These are phyloP conservation scores for Harpalus rufipes DNA, from an alignment of 2,888 invertebrate species.

Conservation along the genomic window DNA sequence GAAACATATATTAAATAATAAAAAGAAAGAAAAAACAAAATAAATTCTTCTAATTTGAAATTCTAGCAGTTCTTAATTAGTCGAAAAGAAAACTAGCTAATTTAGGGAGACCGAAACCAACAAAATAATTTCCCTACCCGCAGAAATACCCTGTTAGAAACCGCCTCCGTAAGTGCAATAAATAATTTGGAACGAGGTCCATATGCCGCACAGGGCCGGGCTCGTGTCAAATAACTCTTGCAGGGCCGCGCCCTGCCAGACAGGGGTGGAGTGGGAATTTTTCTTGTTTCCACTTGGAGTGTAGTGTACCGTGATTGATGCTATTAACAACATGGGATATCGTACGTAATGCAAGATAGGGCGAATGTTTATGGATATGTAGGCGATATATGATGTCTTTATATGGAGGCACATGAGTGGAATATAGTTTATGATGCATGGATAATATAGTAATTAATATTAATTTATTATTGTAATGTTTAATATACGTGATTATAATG, in stretches of 20 bases:
- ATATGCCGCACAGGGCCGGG: constrained; percentile 64
- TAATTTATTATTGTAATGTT: constrained; percentile 7
- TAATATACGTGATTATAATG: background rate
- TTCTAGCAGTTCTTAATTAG: constrained; percentile 60
- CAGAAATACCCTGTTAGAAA: constrained; percentile 30
- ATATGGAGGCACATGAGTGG: constrained; percentile 15
- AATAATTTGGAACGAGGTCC: constrained; percentile 64
- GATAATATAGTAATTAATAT: constrained; percentile 7
- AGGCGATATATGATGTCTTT: constrained; percentile 4
- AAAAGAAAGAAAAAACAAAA: too few species aligned
- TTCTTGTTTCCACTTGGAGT: constrained; percentile 19
- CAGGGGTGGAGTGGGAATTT: constrained; percentile 52
- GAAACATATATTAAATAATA: too few species aligned
- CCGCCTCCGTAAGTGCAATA: constrained; percentile 61
- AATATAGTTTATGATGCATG: background rate
- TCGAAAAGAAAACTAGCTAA: constrained; percentile 46
- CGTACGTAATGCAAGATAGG: background rate
- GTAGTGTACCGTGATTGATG: constrained; percentile 22
- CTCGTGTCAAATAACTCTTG: constrained; percentile 59
- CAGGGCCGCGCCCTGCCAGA: constrained; percentile 43
- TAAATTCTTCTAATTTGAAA: background rate
- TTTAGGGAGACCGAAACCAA: constrained; percentile 16
- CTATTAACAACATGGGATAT: constrained; percentile 20
- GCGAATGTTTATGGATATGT: constrained; percentile 8
- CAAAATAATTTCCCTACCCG: constrained; percentile 30